Percentiles rank a stretch among this genome's conserved stretches.
Evolutionary conservation across 1,140 invertebrate genomes (phyloP).

Genomic region (Aphidius gifuensis): DNA sequence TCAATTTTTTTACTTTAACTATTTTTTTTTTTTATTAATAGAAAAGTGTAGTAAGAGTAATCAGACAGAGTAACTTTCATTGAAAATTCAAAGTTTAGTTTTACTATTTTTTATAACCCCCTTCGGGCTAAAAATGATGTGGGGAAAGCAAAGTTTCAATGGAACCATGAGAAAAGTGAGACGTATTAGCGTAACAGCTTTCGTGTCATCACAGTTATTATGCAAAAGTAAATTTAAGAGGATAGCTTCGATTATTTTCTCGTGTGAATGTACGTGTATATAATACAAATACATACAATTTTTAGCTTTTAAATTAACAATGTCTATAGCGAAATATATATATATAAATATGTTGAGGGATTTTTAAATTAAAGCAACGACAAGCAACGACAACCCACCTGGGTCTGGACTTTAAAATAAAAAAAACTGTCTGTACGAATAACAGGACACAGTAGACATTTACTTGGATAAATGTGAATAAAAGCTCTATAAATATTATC

Average conservation of each 20-base stretch:
- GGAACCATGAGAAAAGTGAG: neutral
- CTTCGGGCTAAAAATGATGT: neutral
- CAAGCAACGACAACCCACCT: constrained; percentile 11
- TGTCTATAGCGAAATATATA: neutral
- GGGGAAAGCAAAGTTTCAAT: neutral
- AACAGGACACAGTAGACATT: neutral
- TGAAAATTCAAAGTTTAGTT: constrained; percentile 23
- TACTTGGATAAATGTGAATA: constrained; percentile 10
- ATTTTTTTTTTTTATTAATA: constrained; percentile 2
- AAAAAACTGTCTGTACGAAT: constrained; percentile 3
- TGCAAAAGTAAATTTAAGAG: constrained; percentile 1
- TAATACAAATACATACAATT: neutral
- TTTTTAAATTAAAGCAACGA: constrained; percentile 21
- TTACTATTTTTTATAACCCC: constrained; percentile 22
- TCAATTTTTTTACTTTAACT: neutral
- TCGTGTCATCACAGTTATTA: constrained; percentile 3
- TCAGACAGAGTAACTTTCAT: constrained; percentile 20
- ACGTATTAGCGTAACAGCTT: constrained; percentile 26
- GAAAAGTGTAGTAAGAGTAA: constrained; percentile 13
- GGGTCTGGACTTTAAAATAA: constrained; percentile 7
- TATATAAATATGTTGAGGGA: constrained; percentile 9
- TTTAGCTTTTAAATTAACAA: constrained; percentile 12
- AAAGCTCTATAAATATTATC: too few relatives aligned
- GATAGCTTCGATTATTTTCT: constrained; percentile 20
- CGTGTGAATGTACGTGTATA: neutral